Base-by-base conservation (phyloP, 2,797 vertebrate species). In the Anguilla obscura region DNA sequence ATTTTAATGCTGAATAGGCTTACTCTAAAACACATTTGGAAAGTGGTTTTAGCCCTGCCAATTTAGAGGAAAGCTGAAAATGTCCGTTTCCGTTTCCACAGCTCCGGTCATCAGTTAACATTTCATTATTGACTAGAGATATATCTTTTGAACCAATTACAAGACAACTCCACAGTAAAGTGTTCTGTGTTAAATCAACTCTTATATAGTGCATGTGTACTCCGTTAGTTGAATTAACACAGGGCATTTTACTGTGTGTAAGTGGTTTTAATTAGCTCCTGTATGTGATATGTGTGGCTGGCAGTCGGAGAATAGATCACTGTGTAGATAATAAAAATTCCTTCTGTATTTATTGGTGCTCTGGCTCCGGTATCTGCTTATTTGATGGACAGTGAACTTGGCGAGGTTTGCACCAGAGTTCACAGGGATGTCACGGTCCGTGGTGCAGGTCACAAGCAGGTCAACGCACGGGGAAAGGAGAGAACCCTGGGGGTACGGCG, bases 311-410 rank as follows among this genome's bases (percentile, higher is more conserved):
- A 96, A 94, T 92, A 91, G 91, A 93, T 93, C 94, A 93, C 93
- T 93, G 95, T 93, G 88, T 93, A 94, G 91, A 94, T 92, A 94
- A 94, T 93, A 89, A 92, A 92, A 90, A 85, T 87, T 89, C 92
- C 93, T 88, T 95, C 91, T 94, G 96, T 95, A 95, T 96, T 97
- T 97, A 95, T 94, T 95, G 95, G 91, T 91, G 87, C 94, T 93
- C 94, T 92, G 95, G 93, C 90, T 93, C 90, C 94, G 92, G 93
- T 92, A 93, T 96, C 96, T 96, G 90, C 94, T 97, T 96, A 97
- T 96, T 95, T 95, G 93, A 96, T 94, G 95, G 93, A 93, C 95
- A 95, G 96, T 96, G 97, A 98, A 98, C 97, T 97, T 97, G 95
- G 96, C 95, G 88, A 94, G 90, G 94, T 96, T 94, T 94, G 95